Evolutionary conservation across 2,797 vertebrate species (phyloP).

Genomic region (Bufotes viridis): DNA sequence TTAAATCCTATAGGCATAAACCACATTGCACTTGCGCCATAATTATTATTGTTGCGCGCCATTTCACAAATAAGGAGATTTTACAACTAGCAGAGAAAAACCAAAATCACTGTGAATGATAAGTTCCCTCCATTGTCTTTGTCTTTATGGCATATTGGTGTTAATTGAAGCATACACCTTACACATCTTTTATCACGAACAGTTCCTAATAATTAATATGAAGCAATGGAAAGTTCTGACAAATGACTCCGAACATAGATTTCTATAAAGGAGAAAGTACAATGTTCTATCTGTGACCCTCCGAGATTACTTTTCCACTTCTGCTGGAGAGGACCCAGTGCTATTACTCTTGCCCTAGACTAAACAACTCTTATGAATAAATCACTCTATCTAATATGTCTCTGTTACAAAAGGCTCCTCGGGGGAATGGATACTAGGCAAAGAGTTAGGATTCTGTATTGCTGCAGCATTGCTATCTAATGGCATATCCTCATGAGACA

Average conservation of each 20-base stretch:
- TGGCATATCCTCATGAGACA: not conserved
- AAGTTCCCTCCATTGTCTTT: no score
- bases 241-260: not conserved
- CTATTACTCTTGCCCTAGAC: constrained; percentile 3
- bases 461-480: not conserved
- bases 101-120: no score
- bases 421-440: not conserved
- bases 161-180: not conserved
- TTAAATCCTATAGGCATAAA: no score
- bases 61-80: no score
- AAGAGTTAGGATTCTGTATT: not conserved
- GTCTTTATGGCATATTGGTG: not conserved
- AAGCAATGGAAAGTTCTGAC: not conserved
- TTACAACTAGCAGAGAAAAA: no score
- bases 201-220: constrained; percentile 21
- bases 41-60: no score
- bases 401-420: not conserved
- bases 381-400: constrained; percentile 11
- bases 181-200: not conserved
- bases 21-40: no score
- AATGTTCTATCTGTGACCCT: not conserved
- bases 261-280: not conserved
- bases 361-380: constrained; percentile 28
- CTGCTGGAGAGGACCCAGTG: constrained; percentile 8
- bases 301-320: constrained; percentile 26